Evolutionary conservation across 2,888 invertebrate genomes (phyloP).

Genomic region (Spodoptera littoralis): DNA sequence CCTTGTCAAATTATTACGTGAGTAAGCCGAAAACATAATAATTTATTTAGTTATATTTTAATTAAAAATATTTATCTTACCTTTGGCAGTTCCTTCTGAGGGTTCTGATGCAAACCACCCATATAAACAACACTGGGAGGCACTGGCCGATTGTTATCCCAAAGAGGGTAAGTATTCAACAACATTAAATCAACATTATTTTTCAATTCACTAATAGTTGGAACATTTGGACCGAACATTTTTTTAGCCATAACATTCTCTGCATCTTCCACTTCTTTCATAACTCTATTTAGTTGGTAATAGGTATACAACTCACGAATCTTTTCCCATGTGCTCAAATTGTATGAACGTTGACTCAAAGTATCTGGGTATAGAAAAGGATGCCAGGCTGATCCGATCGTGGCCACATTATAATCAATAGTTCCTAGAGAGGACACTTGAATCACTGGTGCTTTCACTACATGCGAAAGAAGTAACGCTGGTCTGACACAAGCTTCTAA

Average conservation of each 20-base stretch:
- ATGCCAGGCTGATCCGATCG: conserved; percentile 53
- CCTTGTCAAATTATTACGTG: too few relatives aligned
- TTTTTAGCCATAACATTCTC: conserved; percentile 50
- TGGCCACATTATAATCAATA: conserved; percentile 37
- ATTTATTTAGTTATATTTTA: too few relatives aligned
- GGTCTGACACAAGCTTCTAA: conserved; percentile 55
- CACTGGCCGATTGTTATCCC: conserved; percentile 71
- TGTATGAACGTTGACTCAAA: conserved; percentile 49
- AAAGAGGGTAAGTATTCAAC: conserved; percentile 74
- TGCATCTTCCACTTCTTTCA: conserved; percentile 25
- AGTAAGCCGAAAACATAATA: too few relatives aligned
- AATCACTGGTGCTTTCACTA: conserved; percentile 60
- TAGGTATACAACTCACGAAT: conserved; percentile 47
- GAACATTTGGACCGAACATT: conserved; percentile 61
- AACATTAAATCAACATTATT: conserved; percentile 73
- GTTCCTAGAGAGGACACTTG: conserved; percentile 64
- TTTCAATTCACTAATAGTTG: conserved; percentile 54
- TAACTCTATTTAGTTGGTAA: conserved; percentile 20
- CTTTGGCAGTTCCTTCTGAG: conserved; percentile 31
- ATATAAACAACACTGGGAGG: conserved; percentile 75
- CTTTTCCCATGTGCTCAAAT: conserved; percentile 66
- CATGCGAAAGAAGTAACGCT: conserved; percentile 50
- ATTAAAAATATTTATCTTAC: conserved; percentile 24
- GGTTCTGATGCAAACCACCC: conserved; percentile 64
- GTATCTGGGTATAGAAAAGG: conserved; percentile 62